Base-by-base conservation (phyloP, 1,140 invertebrate species). In the Drosophila ercepeae region DNA sequence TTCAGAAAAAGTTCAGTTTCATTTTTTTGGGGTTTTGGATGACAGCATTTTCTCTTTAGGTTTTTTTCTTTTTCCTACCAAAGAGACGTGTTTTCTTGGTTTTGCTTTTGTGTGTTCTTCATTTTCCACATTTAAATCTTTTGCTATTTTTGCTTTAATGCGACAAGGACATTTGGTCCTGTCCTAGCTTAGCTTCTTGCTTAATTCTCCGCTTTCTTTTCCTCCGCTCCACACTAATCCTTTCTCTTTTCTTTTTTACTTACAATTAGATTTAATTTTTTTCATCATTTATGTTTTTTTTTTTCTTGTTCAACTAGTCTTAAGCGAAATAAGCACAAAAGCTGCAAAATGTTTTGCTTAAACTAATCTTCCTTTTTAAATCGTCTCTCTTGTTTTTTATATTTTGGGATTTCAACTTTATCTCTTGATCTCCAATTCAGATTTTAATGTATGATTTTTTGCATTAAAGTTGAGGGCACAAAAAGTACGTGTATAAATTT, bases 311-410 rank as follows among this genome's bases (percentile, higher is more conserved):
- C 77, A 89, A 81, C 86, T 89, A 89, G 79, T 89, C 82, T 79
- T 89, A 89, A 89, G 86, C 86, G 79, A 89, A 89, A 89, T 84
- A 89, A 89, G 86, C 86, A 89, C 79, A 89, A 89, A 89, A 89
- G 86, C 86, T 84, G 86, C 77, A 86, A 89, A 89, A 84, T 82
- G 55, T 89, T 75, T 89, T 89, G 86, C 70, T 84, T 89, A 89
- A 84, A 89, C 77, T 89, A 83, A 70, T 64, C 54, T 78, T 70
- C 64, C 51, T 55, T 73, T 63, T 53, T 55, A 25, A 68, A 41
- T 14, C 39, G 27, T 27, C 42, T 65, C 48, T 58, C 25, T 44
- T 52, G 27, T 25, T 54, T 32, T 60, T 78, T 36, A 18, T 25
- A 18, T 25, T 52, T 71, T 50, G 32, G 16, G 54, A 19, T 34